These are phyloP conservation scores for Seriola quinqueradiata DNA, from an alignment of 2,113 vertebrate genomes.

Conservation along the genomic window DNA sequence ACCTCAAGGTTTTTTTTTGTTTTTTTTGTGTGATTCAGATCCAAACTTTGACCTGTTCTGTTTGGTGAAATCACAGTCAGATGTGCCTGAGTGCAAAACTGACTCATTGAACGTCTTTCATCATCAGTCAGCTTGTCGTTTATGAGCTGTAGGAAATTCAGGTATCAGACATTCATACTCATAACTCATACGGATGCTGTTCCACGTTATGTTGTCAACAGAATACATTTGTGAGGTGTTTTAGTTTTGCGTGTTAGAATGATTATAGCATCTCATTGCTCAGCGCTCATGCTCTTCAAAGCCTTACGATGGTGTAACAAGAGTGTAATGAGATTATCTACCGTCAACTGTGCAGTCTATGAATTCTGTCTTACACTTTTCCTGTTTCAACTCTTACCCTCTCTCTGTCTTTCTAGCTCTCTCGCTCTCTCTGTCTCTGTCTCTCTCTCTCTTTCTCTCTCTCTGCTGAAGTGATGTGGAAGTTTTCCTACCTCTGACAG, in stretches of 20 bases:
- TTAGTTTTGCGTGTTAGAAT: conserved; percentile 11
- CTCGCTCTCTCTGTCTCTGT: neutral
- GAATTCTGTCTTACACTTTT: conserved; percentile 16
- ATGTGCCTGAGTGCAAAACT: too few relatives aligned
- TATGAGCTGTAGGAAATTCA: neutral
- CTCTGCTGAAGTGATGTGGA: conserved; percentile 72
- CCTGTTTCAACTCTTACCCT: conserved; percentile 8
- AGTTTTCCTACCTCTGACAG: conserved; percentile 54
- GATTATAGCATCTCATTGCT: neutral
- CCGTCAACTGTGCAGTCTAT: neutral
- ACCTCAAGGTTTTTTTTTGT: too few relatives aligned
- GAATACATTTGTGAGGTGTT: neutral
- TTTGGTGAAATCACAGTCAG: too few relatives aligned
- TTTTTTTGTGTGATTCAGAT: too few relatives aligned
- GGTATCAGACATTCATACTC: neutral
- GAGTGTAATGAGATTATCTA: neutral
- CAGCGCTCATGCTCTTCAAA: conserved; percentile 11
- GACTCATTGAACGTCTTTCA: too few relatives aligned
- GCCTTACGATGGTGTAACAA: neutral
- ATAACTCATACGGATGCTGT: neutral
- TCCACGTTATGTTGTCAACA: neutral
- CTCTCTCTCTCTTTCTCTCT: conserved; percentile 14
- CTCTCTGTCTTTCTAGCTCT: conserved; percentile 31
- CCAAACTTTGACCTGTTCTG: too few relatives aligned
- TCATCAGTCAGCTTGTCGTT: too few relatives aligned